Evolutionary conservation across 2,888 invertebrate species (phyloP).

Genomic region (Lamproptera curius): DNA sequence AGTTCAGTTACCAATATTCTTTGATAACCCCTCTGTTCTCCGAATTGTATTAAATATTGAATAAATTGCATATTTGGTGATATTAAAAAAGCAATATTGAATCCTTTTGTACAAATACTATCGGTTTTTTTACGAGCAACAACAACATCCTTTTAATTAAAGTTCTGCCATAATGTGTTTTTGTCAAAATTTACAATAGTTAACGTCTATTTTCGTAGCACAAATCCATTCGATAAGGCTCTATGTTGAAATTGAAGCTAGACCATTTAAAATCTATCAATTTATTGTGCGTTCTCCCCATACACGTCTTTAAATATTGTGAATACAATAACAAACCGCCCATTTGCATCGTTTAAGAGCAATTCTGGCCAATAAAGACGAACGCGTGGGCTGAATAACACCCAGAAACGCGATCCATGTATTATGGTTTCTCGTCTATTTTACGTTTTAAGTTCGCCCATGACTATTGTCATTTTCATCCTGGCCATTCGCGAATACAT

Average conservation of each 20-base stretch:
- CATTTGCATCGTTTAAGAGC: slow-evolving; percentile 75
- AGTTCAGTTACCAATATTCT: background rate
- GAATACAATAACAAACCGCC: slow-evolving; percentile 70
- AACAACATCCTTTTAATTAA: too few relatives aligned
- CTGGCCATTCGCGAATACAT: too few relatives aligned
- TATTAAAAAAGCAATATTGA: background rate
- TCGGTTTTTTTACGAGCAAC: background rate
- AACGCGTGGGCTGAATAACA: slow-evolving; percentile 57
- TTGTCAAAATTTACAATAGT: too few relatives aligned
- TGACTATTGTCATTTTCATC: too few relatives aligned
- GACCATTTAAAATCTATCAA: too few relatives aligned
- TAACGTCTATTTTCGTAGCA: too few relatives aligned
- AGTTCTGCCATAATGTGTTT: too few relatives aligned
- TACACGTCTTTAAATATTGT: slow-evolving; percentile 56
- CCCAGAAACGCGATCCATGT: slow-evolving; percentile 38
- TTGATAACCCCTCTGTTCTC: background rate
- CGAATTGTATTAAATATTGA: background rate
- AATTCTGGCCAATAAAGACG: slow-evolving; percentile 73
- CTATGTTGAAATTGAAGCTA: too few relatives aligned
- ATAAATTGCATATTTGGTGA: background rate
- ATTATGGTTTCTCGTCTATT: slow-evolving; percentile 7
- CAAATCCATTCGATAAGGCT: too few relatives aligned
- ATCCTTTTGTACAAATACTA: background rate
- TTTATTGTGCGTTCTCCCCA: slow-evolving; percentile 46
- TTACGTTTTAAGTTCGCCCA: too few relatives aligned